Base-by-base conservation (phyloP, 1,140 invertebrate species). In the Macrobrachium rosenbergii region DNA sequence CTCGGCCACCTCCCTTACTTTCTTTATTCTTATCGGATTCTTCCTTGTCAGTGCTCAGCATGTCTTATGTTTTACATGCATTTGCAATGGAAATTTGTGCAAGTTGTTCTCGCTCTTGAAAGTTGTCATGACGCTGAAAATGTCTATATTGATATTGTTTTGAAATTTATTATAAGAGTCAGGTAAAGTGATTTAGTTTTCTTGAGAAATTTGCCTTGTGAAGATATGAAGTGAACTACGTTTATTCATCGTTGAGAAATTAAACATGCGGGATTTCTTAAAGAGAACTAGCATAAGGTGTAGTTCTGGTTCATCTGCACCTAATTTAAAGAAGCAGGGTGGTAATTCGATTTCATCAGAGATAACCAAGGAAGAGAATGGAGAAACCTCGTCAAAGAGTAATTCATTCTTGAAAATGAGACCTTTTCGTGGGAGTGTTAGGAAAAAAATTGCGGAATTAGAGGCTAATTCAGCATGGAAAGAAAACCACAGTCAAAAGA, bases 371-470 rank as follows among this genome's bases (percentile, higher is more conserved):
- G 28, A 69, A 72, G n/a, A 72, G 67, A 72, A 14, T 28, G 67
- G 16, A 23, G 67, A 5, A 28, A n/a, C 12, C 12, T 64, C 79
- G 11, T 28, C 19, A 8, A 63, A 23, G 43, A 21, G 79, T 16
- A 52, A 52, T 8, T 52, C 62, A 2, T 11, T 64, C 2, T 64
- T 63, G 14, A 64, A 16, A 23, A 69, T 85, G 83, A 28, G 63
- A n/a, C 62, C 75, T 28, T 77, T 76, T 21, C 37, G 83, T 43
- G 83, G 83, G 21, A 85, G 83, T 28, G 83, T 85, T 58, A 78
- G 76, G 83, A 85, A 85, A 19, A 78, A 78, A 76, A 28, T 85
- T 58, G 75, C 83, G 6, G 73, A 85, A 63, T 63, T 85, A 37
- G 83, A 85, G 28, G 76, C 83, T 45, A 23, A 37, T 45, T 37